phyloP scores from a whole-genome alignment of 2,888 invertebrate species.

The Sympetrum striolatum region DNA sequence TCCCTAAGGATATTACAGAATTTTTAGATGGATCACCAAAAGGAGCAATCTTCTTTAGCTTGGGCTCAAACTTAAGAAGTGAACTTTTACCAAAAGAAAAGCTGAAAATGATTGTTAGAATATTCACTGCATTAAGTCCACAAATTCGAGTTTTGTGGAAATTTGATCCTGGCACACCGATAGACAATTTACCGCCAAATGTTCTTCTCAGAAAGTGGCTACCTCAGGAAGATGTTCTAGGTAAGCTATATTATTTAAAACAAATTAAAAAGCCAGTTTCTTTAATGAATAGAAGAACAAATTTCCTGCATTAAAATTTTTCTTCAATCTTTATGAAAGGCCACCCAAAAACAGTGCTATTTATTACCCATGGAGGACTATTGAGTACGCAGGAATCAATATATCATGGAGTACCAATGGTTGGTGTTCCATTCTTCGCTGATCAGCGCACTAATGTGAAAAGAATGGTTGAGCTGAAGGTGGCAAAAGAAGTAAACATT shows the following conservation, averaged over 20 bases:
- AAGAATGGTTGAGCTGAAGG: background rate
- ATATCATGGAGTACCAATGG: slow-evolving; percentile 8
- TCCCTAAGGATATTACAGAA: background rate
- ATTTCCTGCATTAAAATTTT: background rate
- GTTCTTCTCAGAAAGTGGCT: slow-evolving; percentile 5
- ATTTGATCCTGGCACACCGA: background rate
- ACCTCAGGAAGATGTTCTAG: background rate
- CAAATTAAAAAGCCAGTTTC: background rate
- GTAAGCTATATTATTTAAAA: background rate
- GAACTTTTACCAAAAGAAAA: background rate
- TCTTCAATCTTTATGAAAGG: background rate
- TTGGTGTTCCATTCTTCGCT: background rate
- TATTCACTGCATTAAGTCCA: background rate
- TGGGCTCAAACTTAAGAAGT: background rate
- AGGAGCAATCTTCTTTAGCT: slow-evolving; percentile 20
- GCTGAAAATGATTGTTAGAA: background rate
- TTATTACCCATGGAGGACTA: slow-evolving; percentile 1
- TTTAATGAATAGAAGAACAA: background rate
- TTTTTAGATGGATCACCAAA: background rate
- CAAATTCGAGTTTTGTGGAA: background rate
- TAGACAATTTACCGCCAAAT: background rate
- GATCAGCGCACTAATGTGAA: background rate
- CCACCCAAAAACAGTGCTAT: background rate
- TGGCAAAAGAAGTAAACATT: background rate
- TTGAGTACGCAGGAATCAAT: background rate